phyloP scores from a whole-genome alignment of 30 jellyfish, hydroid and myxozoan species.

The Nemopilema nomurai region DNA sequence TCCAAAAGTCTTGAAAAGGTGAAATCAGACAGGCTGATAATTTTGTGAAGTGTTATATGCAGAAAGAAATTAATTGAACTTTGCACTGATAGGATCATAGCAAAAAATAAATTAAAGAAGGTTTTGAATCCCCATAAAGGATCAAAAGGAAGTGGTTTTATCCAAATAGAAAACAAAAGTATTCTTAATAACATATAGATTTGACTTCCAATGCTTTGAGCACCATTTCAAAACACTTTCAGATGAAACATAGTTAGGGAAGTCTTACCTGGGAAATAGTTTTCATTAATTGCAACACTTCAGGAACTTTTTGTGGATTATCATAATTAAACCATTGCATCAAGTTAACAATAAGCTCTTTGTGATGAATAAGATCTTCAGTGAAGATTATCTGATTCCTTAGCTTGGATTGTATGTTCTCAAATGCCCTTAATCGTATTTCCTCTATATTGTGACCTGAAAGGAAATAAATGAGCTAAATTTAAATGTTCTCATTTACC shows the following conservation, averaged over 20 bases:
- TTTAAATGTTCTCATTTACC: background rate
- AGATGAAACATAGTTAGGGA: background rate
- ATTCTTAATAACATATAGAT: too few relatives aligned
- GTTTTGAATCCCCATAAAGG: too few relatives aligned
- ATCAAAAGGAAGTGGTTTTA: too few relatives aligned
- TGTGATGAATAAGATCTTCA: conserved; percentile 84
- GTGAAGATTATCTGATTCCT: conserved; percentile 53
- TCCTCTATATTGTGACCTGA: conserved; percentile 86
- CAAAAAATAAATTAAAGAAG: too few relatives aligned
- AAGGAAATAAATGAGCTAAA: background rate
- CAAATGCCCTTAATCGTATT: conserved; percentile 77
- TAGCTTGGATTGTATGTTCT: conserved; percentile 78
- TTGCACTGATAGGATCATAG: too few relatives aligned
- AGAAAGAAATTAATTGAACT: too few relatives aligned
- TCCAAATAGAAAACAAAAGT: too few relatives aligned
- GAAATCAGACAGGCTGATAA: too few relatives aligned
- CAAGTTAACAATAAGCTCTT: conserved; percentile 65
- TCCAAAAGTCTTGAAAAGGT: too few relatives aligned
- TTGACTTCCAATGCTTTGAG: background rate
- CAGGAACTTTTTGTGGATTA: conserved; percentile 34
- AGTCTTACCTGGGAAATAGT: conserved; percentile 46
- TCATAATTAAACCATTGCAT: conserved; percentile 80
- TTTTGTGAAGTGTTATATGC: too few relatives aligned
- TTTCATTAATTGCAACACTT: conserved; percentile 59
- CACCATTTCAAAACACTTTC: background rate